A percentile compares a stretch with the other conserved stretches of the same genome.
Conservation (phyloP, 2,797 vertebrate genomes). For the Perdix hodgsoniae region DNA sequence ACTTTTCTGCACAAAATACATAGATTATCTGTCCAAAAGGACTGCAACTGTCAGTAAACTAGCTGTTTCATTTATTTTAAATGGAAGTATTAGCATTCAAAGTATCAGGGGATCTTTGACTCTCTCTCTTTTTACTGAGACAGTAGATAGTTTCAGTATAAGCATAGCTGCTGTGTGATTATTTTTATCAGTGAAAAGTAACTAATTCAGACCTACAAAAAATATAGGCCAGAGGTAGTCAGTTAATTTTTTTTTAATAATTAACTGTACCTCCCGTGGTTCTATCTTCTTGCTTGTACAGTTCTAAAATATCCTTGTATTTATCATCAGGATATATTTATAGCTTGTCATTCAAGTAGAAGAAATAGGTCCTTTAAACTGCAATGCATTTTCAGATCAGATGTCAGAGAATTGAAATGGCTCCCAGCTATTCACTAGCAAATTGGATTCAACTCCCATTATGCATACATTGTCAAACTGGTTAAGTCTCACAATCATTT, state of each 20-base stretch:
- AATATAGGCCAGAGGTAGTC: slow-evolving; percentile 73
- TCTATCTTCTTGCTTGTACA: slow-evolving; percentile 26
- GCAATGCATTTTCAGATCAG: slow-evolving; percentile 70
- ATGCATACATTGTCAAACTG: slow-evolving; percentile 55
- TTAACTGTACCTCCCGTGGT: slow-evolving; percentile 70
- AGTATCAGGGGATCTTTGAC: slow-evolving; percentile 38
- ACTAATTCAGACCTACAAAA: slow-evolving; percentile 68
- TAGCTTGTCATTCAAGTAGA: slow-evolving; percentile 53
- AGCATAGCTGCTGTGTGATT: slow-evolving; percentile 51
- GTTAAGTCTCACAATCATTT: slow-evolving; percentile 64
- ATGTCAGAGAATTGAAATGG: slow-evolving; percentile 63
- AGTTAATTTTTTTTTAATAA: slow-evolving; percentile 72
- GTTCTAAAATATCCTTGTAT: slow-evolving; percentile 16
- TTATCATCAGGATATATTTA: slow-evolving; percentile 46
- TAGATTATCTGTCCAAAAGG: slow-evolving; percentile 75
- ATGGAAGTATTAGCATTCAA: slow-evolving; percentile 80
- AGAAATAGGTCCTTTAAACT: slow-evolving; percentile 55
- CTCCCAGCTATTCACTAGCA: slow-evolving; percentile 68
- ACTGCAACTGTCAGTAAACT: slow-evolving; percentile 69
- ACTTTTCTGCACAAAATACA: slow-evolving; percentile 52
- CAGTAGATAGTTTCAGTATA: slow-evolving; percentile 49
- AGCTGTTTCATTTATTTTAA: slow-evolving; percentile 75
- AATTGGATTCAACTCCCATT: slow-evolving; percentile 44
- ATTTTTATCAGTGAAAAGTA: slow-evolving; percentile 70
- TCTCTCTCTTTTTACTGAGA: slow-evolving; percentile 35